Percentiles rank a stretch among this genome's conserved stretches.
Conservation (phyloP, 2,113 vertebrate genomes). For the Callionymus lyra region DNA sequence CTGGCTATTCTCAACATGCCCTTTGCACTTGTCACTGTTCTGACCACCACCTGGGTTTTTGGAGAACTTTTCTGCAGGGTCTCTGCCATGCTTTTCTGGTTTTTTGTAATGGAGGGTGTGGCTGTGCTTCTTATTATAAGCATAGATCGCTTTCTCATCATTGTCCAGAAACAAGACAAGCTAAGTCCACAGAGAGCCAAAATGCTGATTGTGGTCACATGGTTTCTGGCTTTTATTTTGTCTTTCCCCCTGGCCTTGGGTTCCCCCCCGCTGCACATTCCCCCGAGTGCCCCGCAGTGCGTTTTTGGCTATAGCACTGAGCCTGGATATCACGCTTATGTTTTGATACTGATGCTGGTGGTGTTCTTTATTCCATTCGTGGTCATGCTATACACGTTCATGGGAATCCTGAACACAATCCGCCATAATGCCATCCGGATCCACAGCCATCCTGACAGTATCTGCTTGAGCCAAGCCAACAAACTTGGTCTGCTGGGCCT, state of each 20-base stretch:
- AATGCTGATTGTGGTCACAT: conserved; percentile 82
- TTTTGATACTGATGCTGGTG: conserved; percentile 78
- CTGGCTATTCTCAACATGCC: conserved; percentile 93
- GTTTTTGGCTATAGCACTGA: conserved; percentile 84
- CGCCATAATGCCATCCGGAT: conserved; percentile 92
- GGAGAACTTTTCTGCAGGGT: conserved; percentile 84
- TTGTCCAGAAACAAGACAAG: conserved; percentile 93
- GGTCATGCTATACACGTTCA: conserved; percentile 89
- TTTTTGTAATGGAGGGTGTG: conserved; percentile 89
- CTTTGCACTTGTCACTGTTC: conserved; percentile 82
- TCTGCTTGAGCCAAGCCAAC: conserved; percentile 92
- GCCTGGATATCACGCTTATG: conserved; percentile 80
- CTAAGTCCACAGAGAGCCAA: conserved; percentile 90
- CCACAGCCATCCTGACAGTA: conserved; percentile 87
- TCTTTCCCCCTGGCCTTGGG: conserved; percentile 84
- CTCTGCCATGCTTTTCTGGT: conserved; percentile 95
- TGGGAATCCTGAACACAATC: conserved; percentile 92
- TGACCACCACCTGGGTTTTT: conserved; percentile 87
- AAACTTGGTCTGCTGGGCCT: conserved; percentile 93
- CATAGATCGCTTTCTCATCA: conserved; percentile 94
- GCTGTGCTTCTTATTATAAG: conserved; percentile 95
- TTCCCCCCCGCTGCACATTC: conserved; percentile 78
- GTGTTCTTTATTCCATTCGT: conserved; percentile 91
- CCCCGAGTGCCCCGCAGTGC: conserved; percentile 88
- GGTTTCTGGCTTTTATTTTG: conserved; percentile 79